Base-by-base conservation (phyloP, 2,797 vertebrate genomes). In the Rhinoraja longicauda region DNA sequence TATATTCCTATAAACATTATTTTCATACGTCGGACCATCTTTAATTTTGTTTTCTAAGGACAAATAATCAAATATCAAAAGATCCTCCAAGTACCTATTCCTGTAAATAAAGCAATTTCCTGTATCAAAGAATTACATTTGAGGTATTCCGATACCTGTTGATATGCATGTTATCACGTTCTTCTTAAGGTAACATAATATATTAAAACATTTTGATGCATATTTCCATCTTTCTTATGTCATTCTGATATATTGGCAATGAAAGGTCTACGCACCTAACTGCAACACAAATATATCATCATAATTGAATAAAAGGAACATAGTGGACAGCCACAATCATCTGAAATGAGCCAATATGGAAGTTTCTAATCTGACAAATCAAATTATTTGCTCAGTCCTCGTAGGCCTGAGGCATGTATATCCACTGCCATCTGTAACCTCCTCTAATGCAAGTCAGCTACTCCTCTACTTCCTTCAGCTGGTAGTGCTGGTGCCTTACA, bases 321-420 rank as follows among this genome's bases (percentile, higher is more conserved):
- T 21, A 19, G 24, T 17, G 10, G 24, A 39, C 64, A 90, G 19
- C 12, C 70, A 64, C 64, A 39, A 92, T 88, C 70, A 75, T 45
- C 24, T 64, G n/a, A 92, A 92, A 32, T 75, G 26, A 92, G 17
- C 70, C 39, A 75, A 92, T 75, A 92, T 73, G 90, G 92, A 92
- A 92, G 70, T 39, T 73, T 92, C 32, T 70, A 86, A 45, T 72
- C 67, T 29, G 10, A 75, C 5, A 92, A 53, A 73, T 75, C 15
- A 29, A 92, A 75, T 92, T 24, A 29, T 92, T 92, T 67, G 45
- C 24, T 92, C 90, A 92, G 57, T 45, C 26, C 39, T 73, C 15
- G 29, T 73, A 53, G 67, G 53, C 39, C 39, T 17, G 12, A 39
- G 53, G 70, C 26, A 75, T 15, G 1, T 1, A 73, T 57, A 45